These are phyloP conservation scores for Elachura formosa DNA, from an alignment of 2,113 vertebrate species.

Conservation along the genomic window DNA sequence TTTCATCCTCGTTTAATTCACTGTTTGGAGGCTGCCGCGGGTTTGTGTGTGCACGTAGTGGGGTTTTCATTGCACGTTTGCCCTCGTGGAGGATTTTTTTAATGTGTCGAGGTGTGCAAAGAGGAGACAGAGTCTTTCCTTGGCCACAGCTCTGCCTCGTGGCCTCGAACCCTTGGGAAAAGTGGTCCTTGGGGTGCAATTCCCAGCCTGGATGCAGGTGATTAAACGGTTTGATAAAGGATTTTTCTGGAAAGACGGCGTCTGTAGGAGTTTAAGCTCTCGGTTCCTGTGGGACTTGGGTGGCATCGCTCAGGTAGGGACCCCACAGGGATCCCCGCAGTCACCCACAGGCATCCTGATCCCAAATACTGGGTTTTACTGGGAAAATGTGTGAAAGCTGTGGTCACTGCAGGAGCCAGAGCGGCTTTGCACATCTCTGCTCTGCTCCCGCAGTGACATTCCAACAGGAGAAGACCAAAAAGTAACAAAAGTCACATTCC, in stretches of 20 bases:
- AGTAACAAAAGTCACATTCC: neutral
- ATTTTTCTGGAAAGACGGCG: fast-evolving
- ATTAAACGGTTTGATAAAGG: neutral
- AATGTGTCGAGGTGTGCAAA: neutral
- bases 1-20: constrained; percentile 23
- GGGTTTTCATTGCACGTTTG: neutral
- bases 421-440: neutral
- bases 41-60: neutral
- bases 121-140: neutral
- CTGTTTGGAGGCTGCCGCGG: neutral
- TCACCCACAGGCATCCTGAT: neutral
- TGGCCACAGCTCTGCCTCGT: neutral
- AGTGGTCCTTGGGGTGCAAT: neutral
- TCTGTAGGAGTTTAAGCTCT: neutral
- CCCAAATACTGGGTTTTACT: neutral
- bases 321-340: neutral
- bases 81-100: neutral
- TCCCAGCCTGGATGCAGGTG: neutral
- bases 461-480: neutral
- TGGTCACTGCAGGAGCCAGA: neutral
- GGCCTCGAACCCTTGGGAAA: neutral
- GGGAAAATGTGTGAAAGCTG: neutral
- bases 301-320: fast-evolving
- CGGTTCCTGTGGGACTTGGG: fast-evolving
- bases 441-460: neutral